Evolutionary conservation across 2,888 invertebrate species (phyloP), one percentile per base, ranked within the genome.

Genomic region (Ormyrus labotus): DNA sequence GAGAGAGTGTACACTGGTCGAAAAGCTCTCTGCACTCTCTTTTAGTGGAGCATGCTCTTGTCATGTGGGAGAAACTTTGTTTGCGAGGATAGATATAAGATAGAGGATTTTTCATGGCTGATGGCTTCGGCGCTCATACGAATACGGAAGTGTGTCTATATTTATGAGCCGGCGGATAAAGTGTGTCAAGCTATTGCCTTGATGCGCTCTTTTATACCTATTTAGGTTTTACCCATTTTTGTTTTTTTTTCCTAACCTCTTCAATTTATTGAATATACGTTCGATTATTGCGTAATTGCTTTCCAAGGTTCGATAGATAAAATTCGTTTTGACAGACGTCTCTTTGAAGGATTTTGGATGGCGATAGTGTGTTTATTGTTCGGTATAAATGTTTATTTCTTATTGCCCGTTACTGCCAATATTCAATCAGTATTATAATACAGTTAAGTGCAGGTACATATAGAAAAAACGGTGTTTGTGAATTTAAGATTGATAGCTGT

Each of bases 71-170:
- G 67, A 78, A 71, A 72, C 55, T 64, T 57, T 13, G 10, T 63
- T 70, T 61, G 55, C 61, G 70, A 55, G 64, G 57, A 64, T 13
- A 77, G 19, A 19, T 19, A 19, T 63, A 19, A 61, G 67, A 67
- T 67, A 65, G 11, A 34, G 60, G 47, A 78, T 78, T 78, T 78
- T 72, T 78, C 72, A 72, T 67, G 67, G 67, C 65, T 53, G 60
- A 75, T 68, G 68, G 53, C 45, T 61, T 61, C 60, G 67, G 61
- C 61, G 53, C 61, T 75, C 19, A 19, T 19, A 19, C 19, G 19
- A 19, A 11, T 48, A 58, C 9, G 13, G n/a, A 53, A 8, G 45
- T 53, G 13, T 55, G 45, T 53, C 8, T n/a, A 53, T 13, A 55
- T 1, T n/a, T 47, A 61, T 9, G 50, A 13, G 65, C 50, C 13